Evolutionary conservation across 2,888 invertebrate genomes (phyloP).

Genomic region (Napeogenes inachia): DNA sequence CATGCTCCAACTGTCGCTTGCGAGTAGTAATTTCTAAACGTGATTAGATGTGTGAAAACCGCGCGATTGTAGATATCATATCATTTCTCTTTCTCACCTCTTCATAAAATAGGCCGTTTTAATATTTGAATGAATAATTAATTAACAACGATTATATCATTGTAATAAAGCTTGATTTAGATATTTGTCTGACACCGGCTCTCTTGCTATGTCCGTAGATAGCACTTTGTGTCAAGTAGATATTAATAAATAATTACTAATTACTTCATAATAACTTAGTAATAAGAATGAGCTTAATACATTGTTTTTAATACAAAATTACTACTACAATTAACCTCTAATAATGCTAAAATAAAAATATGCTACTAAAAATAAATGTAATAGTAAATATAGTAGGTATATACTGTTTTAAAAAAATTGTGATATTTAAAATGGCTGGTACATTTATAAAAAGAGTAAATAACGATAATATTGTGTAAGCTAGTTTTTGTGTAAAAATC

Average conservation of each 20-base stretch:
- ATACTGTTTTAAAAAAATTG: background rate
- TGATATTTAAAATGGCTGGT: background rate
- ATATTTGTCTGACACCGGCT: background rate
- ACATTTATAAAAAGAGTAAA: background rate
- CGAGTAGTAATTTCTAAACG: constrained; percentile 44
- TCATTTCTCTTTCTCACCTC: constrained; percentile 10
- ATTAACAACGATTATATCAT: too few relatives aligned
- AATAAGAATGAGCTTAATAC: too few relatives aligned
- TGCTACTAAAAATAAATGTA: too few relatives aligned
- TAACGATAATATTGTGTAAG: background rate
- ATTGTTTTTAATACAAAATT: background rate
- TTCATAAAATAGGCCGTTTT: too few relatives aligned
- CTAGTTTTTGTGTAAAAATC: constrained; percentile 2
- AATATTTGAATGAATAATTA: too few relatives aligned
- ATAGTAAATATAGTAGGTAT: too few relatives aligned
- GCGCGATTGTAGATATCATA: constrained; percentile 5
- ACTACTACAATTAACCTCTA: background rate
- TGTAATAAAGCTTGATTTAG: constrained; percentile 1
- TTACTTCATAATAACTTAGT: too few relatives aligned
- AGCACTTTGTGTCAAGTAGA: background rate
- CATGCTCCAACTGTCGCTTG: constrained; percentile 60
- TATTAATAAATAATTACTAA: background rate
- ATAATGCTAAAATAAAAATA: background rate
- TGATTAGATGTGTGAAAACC: constrained; percentile 11
- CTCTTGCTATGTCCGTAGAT: background rate